Percentiles rank a stretch among this genome's conserved stretches.
These are phyloP conservation scores for Cladorhizidae sp. DNA, from an alignment of 37 sponge, comb jelly and placozoan species.

Conservation along the genomic window DNA sequence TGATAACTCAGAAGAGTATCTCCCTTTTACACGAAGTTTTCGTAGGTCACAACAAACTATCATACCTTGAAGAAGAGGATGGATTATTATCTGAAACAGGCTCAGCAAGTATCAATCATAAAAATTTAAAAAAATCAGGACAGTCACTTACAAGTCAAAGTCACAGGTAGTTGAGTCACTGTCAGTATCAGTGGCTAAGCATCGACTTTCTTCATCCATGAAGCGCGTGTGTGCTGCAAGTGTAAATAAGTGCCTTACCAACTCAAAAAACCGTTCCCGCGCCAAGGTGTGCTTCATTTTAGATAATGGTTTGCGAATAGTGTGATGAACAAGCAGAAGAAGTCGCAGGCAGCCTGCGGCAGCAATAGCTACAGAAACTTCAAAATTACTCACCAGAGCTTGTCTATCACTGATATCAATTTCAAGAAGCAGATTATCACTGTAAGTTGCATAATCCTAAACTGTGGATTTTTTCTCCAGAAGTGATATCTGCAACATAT, in stretches of 20 bases:
- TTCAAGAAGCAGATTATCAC: constrained; percentile 58
- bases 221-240: too few species aligned
- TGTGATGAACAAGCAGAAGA: constrained; percentile 56
- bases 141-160: not conserved
- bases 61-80: too few species aligned
- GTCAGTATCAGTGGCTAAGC: not conserved
- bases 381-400: constrained; percentile 57
- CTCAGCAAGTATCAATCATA: not conserved
- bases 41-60: too few species aligned
- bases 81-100: too few species aligned
- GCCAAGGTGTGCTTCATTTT: too few species aligned
- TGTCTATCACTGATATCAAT: constrained; percentile 70
- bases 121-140: not conserved
- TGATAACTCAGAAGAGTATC: not conserved
- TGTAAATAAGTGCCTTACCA: too few species aligned
- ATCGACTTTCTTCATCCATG: too few species aligned
- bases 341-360: constrained; percentile 18
- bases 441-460: constrained; percentile 19
- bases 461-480: not conserved
- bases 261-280: too few species aligned
- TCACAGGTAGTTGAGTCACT: constrained; percentile 3
- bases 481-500: too few species aligned
- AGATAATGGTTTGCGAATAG: too few species aligned
- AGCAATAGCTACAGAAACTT: constrained; percentile 26
- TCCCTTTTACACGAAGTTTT: too few species aligned